Evolutionary conservation across 2,113 vertebrate genomes (phyloP).

Genomic region (Coptodon bakossiorum): DNA sequence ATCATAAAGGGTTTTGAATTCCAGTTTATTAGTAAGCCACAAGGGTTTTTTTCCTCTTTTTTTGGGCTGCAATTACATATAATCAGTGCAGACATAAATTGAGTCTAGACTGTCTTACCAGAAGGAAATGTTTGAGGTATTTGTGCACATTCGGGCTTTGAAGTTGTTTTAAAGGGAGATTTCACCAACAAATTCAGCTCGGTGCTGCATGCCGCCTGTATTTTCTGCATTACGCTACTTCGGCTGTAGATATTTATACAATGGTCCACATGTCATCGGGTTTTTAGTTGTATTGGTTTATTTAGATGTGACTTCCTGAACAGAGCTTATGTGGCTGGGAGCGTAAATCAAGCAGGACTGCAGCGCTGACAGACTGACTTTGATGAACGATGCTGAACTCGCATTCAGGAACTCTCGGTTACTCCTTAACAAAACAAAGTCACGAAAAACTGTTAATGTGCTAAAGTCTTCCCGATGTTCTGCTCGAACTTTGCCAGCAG

Average conservation of each 20-base stretch:
- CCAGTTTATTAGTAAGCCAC: not conserved
- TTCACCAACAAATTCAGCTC: not conserved
- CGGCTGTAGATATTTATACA: not conserved
- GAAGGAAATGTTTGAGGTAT: slow-evolving; percentile 5
- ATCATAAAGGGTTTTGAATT: not conserved
- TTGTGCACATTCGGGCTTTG: not conserved
- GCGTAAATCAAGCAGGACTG: slow-evolving; percentile 18
- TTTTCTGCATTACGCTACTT: not conserved
- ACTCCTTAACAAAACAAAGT: slow-evolving; percentile 11
- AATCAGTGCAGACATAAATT: slow-evolving; percentile 1
- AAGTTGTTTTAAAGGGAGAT: not conserved
- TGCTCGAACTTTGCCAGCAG: not conserved
- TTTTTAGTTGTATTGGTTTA: slow-evolving; percentile 16
- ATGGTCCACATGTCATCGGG: slow-evolving; percentile 15
- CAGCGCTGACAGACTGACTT: slow-evolving; percentile 25
- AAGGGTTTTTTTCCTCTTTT: not conserved
- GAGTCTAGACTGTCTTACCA: slow-evolving; percentile 4
- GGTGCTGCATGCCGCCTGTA: not conserved
- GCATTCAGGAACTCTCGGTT: slow-evolving; percentile 44
- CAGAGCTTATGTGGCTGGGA: not conserved
- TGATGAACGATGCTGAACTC: slow-evolving; percentile 50
- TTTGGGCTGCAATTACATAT: not conserved
- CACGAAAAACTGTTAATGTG: not conserved
- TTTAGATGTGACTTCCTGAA: slow-evolving; percentile 50
- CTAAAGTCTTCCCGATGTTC: not conserved